These are phyloP conservation scores for Erebia ligea DNA, from an alignment of 2,888 invertebrate species.

Conservation along the genomic window DNA sequence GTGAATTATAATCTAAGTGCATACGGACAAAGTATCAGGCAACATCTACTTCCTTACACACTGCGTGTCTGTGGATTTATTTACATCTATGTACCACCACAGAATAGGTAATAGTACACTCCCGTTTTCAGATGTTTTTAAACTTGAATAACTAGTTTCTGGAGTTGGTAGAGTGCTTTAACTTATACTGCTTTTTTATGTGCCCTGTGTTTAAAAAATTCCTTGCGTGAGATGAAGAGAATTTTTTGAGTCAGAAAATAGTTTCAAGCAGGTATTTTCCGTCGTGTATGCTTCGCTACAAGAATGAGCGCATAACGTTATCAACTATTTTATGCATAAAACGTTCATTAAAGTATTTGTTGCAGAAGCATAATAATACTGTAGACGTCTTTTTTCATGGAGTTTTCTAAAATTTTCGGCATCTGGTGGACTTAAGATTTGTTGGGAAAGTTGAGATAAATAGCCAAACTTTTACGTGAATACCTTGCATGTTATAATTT, in stretches of 20 bases:
- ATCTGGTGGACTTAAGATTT: not conserved
- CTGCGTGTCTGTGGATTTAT: not conserved
- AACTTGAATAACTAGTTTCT: slow-evolving; percentile 31
- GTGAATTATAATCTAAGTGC: no score
- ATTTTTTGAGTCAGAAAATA: slow-evolving; percentile 13
- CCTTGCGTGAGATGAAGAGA: not conserved
- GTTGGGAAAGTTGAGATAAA: not conserved
- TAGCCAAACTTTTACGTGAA: not conserved
- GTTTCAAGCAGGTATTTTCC: slow-evolving; percentile 1
- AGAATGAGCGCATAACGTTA: not conserved
- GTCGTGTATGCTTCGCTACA: slow-evolving; percentile 1
- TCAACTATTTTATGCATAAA: slow-evolving; percentile 3
- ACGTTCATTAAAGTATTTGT: slow-evolving; percentile 3
- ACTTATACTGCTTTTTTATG: slow-evolving; percentile 16
- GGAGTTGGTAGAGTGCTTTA: slow-evolving; percentile 23
- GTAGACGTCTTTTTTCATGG: not conserved
- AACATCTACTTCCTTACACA: not conserved
- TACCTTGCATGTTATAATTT: not conserved
- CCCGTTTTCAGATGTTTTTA: slow-evolving; percentile 33
- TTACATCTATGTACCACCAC: not conserved
- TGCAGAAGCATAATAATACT: not conserved
- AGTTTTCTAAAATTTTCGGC: not conserved
- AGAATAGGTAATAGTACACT: no score
- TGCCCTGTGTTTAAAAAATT: slow-evolving; percentile 18
- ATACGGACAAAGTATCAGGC: no score